Conservation (phyloP, 2,113 vertebrate species). For the Dasyornis broadbenti region DNA sequence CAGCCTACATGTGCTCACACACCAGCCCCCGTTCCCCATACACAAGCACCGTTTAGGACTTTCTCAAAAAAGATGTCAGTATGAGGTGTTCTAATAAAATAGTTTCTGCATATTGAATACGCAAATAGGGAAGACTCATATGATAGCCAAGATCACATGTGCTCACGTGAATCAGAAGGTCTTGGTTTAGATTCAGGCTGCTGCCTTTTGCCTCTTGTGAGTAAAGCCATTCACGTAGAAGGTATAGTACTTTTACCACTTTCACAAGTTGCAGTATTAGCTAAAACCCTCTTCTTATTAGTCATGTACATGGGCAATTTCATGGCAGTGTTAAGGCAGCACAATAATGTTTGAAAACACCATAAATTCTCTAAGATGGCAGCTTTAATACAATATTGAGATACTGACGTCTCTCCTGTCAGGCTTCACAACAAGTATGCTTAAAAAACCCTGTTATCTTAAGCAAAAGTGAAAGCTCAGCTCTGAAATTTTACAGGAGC, state of each 20-base stretch:
- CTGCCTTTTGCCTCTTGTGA: neutral
- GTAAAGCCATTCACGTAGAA: neutral
- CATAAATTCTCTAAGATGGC: neutral
- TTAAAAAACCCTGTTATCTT: neutral
- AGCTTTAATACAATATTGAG: neutral
- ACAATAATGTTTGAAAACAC: neutral
- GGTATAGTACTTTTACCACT: neutral
- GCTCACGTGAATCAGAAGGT: neutral
- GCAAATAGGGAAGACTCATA: neutral
- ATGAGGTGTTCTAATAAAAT: neutral
- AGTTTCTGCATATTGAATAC: neutral
- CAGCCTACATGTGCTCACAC: rapidly evolving
- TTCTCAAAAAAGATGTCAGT: rapidly evolving
- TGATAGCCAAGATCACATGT: neutral
- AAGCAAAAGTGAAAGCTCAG: neutral
- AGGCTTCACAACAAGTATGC: neutral
- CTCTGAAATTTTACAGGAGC: neutral
- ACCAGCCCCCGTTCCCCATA: rapidly evolving
- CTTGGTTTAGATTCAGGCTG: neutral
- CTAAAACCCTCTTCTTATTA: neutral
- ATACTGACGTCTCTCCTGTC: rapidly evolving
- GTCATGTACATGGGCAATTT: neutral
- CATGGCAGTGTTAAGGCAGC: neutral
- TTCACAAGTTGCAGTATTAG: neutral
- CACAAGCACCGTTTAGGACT: neutral